Evolutionary conservation across 2,797 vertebrate species (phyloP), one percentile per base, ranked within the genome.

Genomic region (Pipistrellus pipistrellus): DNA sequence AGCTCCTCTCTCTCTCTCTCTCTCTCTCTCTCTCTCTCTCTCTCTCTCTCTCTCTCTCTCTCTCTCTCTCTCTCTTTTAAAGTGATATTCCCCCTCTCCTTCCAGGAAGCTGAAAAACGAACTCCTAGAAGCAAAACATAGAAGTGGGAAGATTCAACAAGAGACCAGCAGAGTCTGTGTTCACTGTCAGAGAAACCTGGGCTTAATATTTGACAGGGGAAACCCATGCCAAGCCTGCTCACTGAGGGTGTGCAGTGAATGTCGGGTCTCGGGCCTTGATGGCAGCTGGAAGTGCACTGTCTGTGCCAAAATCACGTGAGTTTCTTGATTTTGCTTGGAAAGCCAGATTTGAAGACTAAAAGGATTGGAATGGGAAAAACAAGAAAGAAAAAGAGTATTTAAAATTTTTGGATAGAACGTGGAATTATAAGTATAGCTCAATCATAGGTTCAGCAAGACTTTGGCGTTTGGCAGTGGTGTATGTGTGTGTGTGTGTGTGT

Each of bases 51-150:
- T 38, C 38, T 38, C 38, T 38, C 38, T 38, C 38, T 38, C 38
- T 38, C 38, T 38, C 38, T 38, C n/a, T 41, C 38, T 41, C 38
- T 41, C 38, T 41, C 38, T 75, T 82, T 57, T 38, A 73, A 62
- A 93, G 51, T 64, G 30, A 8, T 53, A 77, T 77, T 95, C 93
- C 17, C 8, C 14, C 73, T 69, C 85, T 90, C 5, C 46, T 93
- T 38, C 3, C 93, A 99, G 99, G 98, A 99, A 99, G 96, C 80
- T 99, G 96, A 99, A 99, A 98, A 99, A 99, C 44, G 99, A 99
- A 96, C 98, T 99, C 77, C 94, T 99, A 96, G 99, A 99, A 97
- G 99, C 98, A 95, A 99, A 98, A 96, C 98, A 98, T 27, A 99
- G 98, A 97, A 99, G 99, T 0, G 97, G 97, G 2, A 98, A 95